Evolutionary conservation across 2,888 invertebrate genomes (phyloP), one percentile per base, ranked within the genome.

Genomic region (Harmothoe impar): DNA sequence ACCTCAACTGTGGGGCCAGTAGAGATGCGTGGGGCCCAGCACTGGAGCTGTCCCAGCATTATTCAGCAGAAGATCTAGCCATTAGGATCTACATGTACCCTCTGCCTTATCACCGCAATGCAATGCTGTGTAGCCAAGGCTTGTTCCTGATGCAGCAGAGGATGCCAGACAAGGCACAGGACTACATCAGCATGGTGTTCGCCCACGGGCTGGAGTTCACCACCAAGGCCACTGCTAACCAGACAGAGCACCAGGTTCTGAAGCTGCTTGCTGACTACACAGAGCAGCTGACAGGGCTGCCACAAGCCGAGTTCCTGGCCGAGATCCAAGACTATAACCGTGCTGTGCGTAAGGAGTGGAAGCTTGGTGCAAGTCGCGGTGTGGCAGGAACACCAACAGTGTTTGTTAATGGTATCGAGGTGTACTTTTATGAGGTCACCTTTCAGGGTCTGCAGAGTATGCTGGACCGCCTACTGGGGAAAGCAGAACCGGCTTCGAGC

Each of bases 91-190:
- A 29, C 10, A 25, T 29, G 77, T 77, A 25, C 77, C 77, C 77
- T 15, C 77, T 77, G 3, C 77, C 77, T 25, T 77, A 77, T 29
- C 77, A 77, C 77, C 77, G 77, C 17, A n/a, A 77, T 31, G 77
- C 77, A 0, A 77, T 77, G 77, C 25, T 31, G n/a, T 3, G 3
- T 5, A 17, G n/a, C 20, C 77, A 77, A 29, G 29, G 25, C n/a
- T 5, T 31, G 3, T 29, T 77, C 5, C 20, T 77, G 77, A 3
- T 77, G 43, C 43, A 10, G 5, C 15, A 31, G 77, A 15, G 25
- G 77, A 31, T 29, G 77, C 77, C 77, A 23, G 77, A 7, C 17
- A 17, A 5, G 20, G n/a, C 17, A 17, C 77, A 77, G 77, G 62
- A 23, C 29, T 77, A 77, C 77, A 29, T 77, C 29, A 29, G n/a